phyloP scores from a whole-genome alignment of 2,888 invertebrate genomes.

The Amitus sp. region DNA sequence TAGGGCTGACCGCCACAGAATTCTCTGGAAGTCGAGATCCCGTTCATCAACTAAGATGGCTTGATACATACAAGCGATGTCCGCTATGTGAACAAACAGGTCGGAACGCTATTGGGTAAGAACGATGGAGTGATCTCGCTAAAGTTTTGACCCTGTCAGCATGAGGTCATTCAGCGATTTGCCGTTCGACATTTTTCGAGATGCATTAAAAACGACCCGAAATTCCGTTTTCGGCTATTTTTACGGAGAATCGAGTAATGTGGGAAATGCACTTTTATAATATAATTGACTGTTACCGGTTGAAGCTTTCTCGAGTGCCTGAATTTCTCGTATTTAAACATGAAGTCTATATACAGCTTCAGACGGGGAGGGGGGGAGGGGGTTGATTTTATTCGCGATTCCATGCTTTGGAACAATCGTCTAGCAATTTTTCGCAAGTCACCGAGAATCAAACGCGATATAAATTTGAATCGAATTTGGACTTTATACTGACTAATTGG shows the following conservation, averaged over 20 bases:
- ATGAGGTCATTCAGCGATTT: conserved; percentile 42
- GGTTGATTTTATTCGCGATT: not conserved
- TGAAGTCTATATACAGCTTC: not conserved
- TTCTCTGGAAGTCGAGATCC: conserved; percentile 40
- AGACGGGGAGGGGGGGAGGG: not conserved
- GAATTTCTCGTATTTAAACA: conserved; percentile 5
- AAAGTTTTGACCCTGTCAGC: conserved; percentile 40
- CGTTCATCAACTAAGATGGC: conserved; percentile 22
- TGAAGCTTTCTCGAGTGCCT: conserved; percentile 1
- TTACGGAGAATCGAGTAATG: conserved; percentile 45
- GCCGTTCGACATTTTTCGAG: conserved; percentile 26
- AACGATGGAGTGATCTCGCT: conserved; percentile 12
- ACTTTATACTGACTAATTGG: conserved; percentile 11
- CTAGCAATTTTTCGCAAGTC: not conserved
- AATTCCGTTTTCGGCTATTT: conserved; percentile 40
- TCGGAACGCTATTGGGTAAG: conserved; percentile 16
- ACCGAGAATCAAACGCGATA: not conserved
- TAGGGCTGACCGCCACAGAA: conserved; percentile 43
- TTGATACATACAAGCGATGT: conserved; percentile 49
- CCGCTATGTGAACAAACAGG: conserved; percentile 34
- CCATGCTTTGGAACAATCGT: too few relatives aligned
- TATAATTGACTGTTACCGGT: too few relatives aligned
- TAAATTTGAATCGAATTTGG: conserved; percentile 8
- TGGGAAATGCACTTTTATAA: conserved; percentile 36
- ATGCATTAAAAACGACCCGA: conserved; percentile 50